Evolutionary conservation across 1,140 invertebrate species (phyloP).

Genomic region (Neuroterus valhalla): DNA sequence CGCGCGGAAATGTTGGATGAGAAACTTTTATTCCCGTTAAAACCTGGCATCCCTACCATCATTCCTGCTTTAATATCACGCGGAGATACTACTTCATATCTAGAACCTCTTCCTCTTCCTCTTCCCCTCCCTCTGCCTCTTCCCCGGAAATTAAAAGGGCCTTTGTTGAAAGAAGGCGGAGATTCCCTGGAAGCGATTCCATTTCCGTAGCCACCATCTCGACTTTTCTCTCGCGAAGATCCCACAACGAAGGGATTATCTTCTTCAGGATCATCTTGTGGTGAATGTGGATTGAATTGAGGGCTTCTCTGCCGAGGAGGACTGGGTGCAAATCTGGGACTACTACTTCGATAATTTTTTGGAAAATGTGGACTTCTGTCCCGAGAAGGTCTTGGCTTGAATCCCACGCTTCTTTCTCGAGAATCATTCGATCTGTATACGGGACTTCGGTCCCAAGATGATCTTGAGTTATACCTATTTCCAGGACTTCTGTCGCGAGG

Average conservation of each 20-base stretch:
- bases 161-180: no score
- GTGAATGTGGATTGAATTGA: not conserved
- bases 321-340: not conserved
- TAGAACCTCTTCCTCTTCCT: not conserved
- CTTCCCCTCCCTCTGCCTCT: no score
- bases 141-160: no score
- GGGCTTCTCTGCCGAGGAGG: not conserved
- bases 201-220: not conserved
- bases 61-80: not conserved
- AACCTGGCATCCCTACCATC: not conserved
- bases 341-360: not conserved
- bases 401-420: not conserved
- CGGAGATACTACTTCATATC: slow-evolving; percentile 8
- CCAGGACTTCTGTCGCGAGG: not conserved
- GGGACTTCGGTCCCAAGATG: not conserved
- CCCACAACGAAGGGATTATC: slow-evolving; percentile 6
- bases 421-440: not conserved
- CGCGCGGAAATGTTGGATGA: no score
- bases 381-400: no score
- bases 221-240: not conserved
- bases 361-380: not conserved
- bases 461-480: not conserved
- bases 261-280: not conserved
- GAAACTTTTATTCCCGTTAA: not conserved
- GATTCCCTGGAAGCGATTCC: not conserved